Evolutionary conservation across 2,113 vertebrate species (phyloP), one percentile per base, ranked within the genome.

Genomic region (Orycteropus afer): DNA sequence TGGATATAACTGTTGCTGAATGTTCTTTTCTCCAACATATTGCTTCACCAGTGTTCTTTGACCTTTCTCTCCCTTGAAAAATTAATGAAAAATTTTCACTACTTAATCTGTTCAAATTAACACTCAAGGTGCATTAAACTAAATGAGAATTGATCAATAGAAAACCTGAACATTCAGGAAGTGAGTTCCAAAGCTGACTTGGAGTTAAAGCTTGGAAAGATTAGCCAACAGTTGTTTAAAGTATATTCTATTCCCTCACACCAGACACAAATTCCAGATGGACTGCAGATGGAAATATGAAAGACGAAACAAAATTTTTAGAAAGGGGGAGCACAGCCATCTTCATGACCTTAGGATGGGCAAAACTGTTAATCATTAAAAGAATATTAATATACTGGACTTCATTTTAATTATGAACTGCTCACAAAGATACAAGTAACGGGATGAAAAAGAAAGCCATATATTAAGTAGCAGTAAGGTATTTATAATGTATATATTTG

Each of bases 161-260:
- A 69, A 57, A 76, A 74, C 27, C 29, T 47, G 20, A 82, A 65
- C 49, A 53, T 65, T 69, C 49, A 89, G 32, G 12, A 67, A 84
- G 17, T 49, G 53, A 15, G 65, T 83, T 82, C 29, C 6, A 94
- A 10, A 15, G 20, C 65, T 80, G 55, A 79, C 47, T 83, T 42
- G n/a, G 22, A 49, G 7, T 76, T 89, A 91, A 89, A 89, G 40
- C 14, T 76, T 55, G 65, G 86, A 90, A 88, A 95, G 65, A 80
- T 29, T 32, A 77, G 14, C 22, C 57, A 71, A 74, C 61, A 93
- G 55, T 93, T 93, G 59, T 37, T 63, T 95, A 25, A 97, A 65
- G 49, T 49, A 37, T 14, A 17, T 51, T 63, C 53, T 85, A 85
- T 57, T 74, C 23, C 67, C 18, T 82, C 29, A 71, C 45, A 37